These are phyloP conservation scores for Ondatra zibethicus DNA, from an alignment of 2,113 vertebrate genomes.

Conservation along the genomic window DNA sequence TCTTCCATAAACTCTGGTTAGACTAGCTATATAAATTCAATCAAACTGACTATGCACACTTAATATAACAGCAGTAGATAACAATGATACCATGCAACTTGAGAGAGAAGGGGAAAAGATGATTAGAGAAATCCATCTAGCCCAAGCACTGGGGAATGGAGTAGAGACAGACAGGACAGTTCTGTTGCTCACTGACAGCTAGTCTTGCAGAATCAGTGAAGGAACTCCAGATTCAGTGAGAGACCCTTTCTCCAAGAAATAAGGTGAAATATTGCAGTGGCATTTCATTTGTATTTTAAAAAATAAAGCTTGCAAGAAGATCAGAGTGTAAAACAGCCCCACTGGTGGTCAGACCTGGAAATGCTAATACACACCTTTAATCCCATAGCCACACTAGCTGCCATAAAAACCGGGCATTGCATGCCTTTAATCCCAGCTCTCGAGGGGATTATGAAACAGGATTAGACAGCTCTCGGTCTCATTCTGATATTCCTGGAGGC, in stretches of 20 bases:
- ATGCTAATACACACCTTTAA: no score
- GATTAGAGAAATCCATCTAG: background rate
- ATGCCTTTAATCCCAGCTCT: no score
- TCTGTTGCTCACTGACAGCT: background rate
- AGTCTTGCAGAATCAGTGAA: background rate
- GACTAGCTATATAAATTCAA: background rate
- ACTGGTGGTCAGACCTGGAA: no score
- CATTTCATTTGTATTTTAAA: no score
- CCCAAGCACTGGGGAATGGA: background rate
- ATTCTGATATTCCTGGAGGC: no score
- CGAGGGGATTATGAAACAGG: no score
- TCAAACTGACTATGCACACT: background rate
- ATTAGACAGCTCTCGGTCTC: no score
- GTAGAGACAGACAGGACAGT: background rate
- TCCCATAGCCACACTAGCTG: no score
- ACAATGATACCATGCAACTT: background rate
- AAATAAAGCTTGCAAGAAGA: no score
- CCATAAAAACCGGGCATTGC: no score
- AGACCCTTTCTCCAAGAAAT: background rate
- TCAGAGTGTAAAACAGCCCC: no score
- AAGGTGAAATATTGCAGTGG: background rate
- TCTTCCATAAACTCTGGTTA: background rate
- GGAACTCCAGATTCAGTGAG: background rate
- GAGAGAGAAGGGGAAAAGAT: background rate
- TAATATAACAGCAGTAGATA: background rate